phyloP scores from a whole-genome alignment of 2,113 vertebrate species.

The Propithecus coquereli region DNA sequence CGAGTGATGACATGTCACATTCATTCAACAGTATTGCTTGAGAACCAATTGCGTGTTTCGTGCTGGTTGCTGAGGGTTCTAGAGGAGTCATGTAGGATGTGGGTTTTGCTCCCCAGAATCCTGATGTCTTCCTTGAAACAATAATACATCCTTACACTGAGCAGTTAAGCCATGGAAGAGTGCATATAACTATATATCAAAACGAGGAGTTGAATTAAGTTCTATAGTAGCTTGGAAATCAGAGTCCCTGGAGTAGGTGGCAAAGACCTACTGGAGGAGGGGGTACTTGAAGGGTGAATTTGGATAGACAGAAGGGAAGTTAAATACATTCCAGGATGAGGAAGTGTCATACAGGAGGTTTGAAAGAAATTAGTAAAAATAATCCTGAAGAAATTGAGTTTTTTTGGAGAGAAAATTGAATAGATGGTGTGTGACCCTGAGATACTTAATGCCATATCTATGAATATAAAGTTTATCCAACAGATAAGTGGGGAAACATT shows the following conservation, averaged over 20 bases:
- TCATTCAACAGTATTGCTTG: conserved; percentile 1
- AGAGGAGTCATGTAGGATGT: neutral
- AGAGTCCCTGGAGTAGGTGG: neutral
- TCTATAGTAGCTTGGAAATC: neutral
- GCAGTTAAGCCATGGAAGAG: neutral
- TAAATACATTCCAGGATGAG: neutral
- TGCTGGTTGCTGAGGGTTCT: neutral
- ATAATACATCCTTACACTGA: neutral
- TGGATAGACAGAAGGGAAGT: neutral
- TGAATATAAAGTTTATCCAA: neutral
- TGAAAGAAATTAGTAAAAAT: neutral
- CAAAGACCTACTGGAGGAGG: neutral
- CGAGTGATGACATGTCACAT: neutral
- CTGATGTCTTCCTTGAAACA: neutral
- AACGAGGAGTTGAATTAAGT: neutral
- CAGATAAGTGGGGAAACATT: neutral
- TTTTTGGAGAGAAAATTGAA: neutral
- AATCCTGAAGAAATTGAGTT: neutral
- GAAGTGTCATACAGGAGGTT: neutral
- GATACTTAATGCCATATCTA: neutral
- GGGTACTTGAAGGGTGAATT: neutral
- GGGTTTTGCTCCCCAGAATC: neutral
- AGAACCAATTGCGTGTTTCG: neutral
- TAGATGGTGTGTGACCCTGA: neutral
- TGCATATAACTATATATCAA: neutral